Conservation (phyloP, 2,797 vertebrate genomes). For the Miichthys miiuy region DNA sequence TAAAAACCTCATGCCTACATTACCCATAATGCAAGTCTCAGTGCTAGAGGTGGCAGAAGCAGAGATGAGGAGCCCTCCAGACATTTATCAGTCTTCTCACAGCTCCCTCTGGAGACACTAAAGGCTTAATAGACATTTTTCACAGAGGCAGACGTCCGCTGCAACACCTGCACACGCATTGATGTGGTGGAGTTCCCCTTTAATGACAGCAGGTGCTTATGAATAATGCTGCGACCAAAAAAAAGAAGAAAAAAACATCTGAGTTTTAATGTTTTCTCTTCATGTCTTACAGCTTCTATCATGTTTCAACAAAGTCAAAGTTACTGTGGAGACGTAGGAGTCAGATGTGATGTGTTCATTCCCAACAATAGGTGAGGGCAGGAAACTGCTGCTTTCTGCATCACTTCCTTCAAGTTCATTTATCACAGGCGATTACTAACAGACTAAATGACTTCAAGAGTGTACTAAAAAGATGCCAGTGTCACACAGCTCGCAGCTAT, state of each 20-base stretch:
- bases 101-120: neutral
- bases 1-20: neutral
- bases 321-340: neutral
- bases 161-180: neutral
- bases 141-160: neutral
- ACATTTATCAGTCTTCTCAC: neutral
- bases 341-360: neutral
- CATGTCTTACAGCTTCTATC: neutral
- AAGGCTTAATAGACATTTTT: neutral
- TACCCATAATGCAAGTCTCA: neutral
- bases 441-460: conserved; percentile 11
- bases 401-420: conserved; percentile 16
- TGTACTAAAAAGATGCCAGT: too few relatives aligned
- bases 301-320: neutral
- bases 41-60: neutral
- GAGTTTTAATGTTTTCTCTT: neutral
- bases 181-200: neutral
- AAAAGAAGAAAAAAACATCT: neutral
- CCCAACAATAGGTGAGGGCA: neutral
- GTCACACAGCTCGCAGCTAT: conserved; percentile 2
- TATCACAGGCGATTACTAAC: neutral
- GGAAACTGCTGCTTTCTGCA: conserved; percentile 8
- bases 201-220: neutral
- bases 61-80: neutral
- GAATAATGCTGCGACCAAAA: neutral